These are phyloP conservation scores for Steinernema hermaphroditum DNA, from an alignment of 2,888 invertebrate species.

Conservation along the genomic window DNA sequence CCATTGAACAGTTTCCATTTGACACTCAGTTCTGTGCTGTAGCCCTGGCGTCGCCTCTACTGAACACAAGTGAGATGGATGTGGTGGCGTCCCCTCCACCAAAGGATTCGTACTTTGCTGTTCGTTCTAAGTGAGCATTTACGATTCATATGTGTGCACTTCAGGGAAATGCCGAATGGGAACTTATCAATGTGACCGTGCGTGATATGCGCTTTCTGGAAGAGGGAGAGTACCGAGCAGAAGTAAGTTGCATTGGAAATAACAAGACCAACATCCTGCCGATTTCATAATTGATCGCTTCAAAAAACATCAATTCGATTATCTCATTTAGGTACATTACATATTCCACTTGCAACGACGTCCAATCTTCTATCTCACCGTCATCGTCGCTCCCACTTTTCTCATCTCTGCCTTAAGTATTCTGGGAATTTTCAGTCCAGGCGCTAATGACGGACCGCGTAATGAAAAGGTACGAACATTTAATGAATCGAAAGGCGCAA, in stretches of 20 bases:
- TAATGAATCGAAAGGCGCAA: no score
- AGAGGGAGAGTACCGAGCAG: conserved; percentile 62
- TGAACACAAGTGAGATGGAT: conserved; percentile 63
- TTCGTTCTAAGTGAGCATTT: conserved; percentile 31
- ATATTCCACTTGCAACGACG: conserved; percentile 60
- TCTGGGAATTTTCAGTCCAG: conserved; percentile 63
- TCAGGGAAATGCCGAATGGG: conserved; percentile 65
- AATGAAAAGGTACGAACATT: conserved; percentile 55
- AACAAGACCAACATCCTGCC: no score
- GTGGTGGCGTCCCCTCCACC: conserved; percentile 58
- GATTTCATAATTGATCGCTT: no score
- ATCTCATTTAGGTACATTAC: conserved; percentile 54
- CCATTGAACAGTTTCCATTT: conserved; percentile 59
- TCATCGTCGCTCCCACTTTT: conserved; percentile 64
- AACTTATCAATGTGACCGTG: conserved; percentile 63
- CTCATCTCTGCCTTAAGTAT: conserved; percentile 62
- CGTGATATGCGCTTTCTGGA: conserved; percentile 61
- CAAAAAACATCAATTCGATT: no score
- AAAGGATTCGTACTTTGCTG: conserved; percentile 58
- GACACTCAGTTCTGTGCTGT: conserved; percentile 65
- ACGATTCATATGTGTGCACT: conserved; percentile 33
- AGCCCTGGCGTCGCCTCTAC: conserved; percentile 61
- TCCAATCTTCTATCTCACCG: conserved; percentile 64
- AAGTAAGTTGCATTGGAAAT: conserved; percentile 44
- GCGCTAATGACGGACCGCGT: conserved; percentile 59